Base-by-base conservation (phyloP, 2,888 invertebrate species). In the Epiblema foenella region DNA sequence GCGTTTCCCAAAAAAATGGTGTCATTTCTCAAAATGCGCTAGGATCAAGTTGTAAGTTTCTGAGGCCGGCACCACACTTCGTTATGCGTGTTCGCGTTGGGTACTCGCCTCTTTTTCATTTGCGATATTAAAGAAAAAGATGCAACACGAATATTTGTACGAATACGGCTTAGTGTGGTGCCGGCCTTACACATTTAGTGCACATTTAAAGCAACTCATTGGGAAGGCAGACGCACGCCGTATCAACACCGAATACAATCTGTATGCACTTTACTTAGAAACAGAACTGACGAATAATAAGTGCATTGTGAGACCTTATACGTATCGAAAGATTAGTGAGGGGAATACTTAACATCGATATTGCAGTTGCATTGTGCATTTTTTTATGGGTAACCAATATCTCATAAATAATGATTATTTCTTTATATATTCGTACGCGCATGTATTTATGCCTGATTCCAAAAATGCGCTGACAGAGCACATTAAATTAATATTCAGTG, bases 231-330 rank as follows among this genome's bases (percentile, higher is more conserved):
- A 90, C 91, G 79, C 84, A 85, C 82, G 84, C 85, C 88, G 87
- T 86, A 85, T 83, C 82, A 79, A 84, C 83, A 81, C 83, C 82
- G 86, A 83, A 88, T 88, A 85, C 86, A 87, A 85, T 84, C 86
- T 85, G 85, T 86, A 88, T 90, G 90, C 91, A 90, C 82, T 93
- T 93, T 92, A 92, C 92, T 91, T 89, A 93, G 93, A 92, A 92
- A 86, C 85, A 80, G 88, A 86, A 90, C 91, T 88, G 92, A 83
- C 91, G 92, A 93, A 92, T 92, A 93, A 93, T 86, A 92, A 92
- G 89, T 91, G 91, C 92, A 93, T 92, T 93, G 93, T 93, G 89
- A 85, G 87, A 84, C 91, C 91, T 86, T 89, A 92, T 89, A 89
- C 84, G 93, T 87, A 87, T 81, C 83, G 81, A 73, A 75, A 89